These are phyloP conservation scores for Crambe crambe DNA, from an alignment of 37 sponge, comb jelly and placozoan species.

Conservation along the genomic window DNA sequence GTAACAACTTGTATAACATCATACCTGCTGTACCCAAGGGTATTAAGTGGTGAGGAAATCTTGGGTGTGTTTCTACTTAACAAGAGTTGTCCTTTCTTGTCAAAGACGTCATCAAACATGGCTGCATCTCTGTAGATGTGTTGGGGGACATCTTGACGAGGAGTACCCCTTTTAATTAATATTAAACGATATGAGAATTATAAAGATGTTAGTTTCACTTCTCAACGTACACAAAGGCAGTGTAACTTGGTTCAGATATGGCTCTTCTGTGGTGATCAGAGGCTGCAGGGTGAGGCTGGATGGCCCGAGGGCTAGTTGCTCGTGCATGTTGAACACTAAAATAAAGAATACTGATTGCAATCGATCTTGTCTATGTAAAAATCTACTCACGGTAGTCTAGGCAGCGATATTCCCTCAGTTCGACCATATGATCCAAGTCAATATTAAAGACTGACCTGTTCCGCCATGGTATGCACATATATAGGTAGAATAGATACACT, in stretches of 20 bases:
- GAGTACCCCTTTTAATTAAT: conserved; percentile 71
- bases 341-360: too few relatives aligned
- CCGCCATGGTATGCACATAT: too few relatives aligned
- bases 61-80: conserved; percentile 61
- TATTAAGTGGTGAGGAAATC: conserved; percentile 58
- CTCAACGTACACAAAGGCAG: conserved; percentile 70
- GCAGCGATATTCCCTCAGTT: conserved; percentile 79
- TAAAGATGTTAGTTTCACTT: too few relatives aligned
- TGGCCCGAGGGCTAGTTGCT: conserved; percentile 59
- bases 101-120: conserved; percentile 92
- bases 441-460: too few relatives aligned
- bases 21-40: conserved; percentile 72
- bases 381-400: conserved; percentile 75
- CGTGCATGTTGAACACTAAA: conserved; percentile 56
- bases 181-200: background rate
- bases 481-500: too few relatives aligned
- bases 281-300: conserved; percentile 46
- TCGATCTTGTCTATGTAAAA: too few relatives aligned
- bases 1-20: too few relatives aligned
- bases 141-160: conserved; percentile 84
- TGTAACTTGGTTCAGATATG: conserved; percentile 71
- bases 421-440: too few relatives aligned
- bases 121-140: conserved; percentile 77
- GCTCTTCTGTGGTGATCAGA: conserved; percentile 20
- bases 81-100: conserved; percentile 67